These are phyloP conservation scores for Copidosoma floridanum DNA, from an alignment of 1,140 invertebrate species.

Conservation along the genomic window DNA sequence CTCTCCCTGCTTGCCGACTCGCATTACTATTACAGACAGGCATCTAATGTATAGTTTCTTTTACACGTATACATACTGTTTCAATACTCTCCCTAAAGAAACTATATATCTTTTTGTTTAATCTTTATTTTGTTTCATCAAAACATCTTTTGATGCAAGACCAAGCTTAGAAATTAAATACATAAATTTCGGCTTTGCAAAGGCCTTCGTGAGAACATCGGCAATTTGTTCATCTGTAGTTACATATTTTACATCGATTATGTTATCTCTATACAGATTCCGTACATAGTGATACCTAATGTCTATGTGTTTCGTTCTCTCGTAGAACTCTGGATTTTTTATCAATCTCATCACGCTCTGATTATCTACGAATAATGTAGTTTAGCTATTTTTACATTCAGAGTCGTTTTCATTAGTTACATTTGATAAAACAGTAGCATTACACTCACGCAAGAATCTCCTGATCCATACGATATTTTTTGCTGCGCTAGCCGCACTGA, in stretches of 20 bases:
- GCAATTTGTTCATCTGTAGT: constrained; percentile 13
- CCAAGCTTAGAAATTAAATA: constrained; percentile 1
- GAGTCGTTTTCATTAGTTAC: no score
- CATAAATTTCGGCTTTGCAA: constrained; percentile 17
- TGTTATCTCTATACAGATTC: constrained; percentile 24
- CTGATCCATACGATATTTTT: constrained; percentile 27
- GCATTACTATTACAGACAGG: no score
- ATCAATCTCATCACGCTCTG: constrained; percentile 28
- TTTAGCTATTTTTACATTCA: neutral
- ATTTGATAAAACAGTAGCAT: constrained; percentile 26
- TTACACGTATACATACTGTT: no score
- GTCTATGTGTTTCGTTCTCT: constrained; percentile 37
- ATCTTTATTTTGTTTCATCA: no score
- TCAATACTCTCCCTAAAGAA: no score
- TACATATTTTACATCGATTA: constrained; percentile 17
- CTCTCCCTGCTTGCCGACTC: no score
- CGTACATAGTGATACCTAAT: constrained; percentile 34
- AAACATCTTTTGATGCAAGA: neutral
- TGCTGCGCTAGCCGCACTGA: constrained; percentile 28
- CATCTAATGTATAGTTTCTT: no score
- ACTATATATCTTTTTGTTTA: no score
- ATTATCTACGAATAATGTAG: constrained; percentile 25
- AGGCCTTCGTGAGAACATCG: constrained; percentile 27
- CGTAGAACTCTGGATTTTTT: constrained; percentile 31
- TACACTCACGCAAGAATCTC: neutral